Evolutionary conservation across 2,888 invertebrate genomes (phyloP).

Genomic region (Tupiocoris notatus): DNA sequence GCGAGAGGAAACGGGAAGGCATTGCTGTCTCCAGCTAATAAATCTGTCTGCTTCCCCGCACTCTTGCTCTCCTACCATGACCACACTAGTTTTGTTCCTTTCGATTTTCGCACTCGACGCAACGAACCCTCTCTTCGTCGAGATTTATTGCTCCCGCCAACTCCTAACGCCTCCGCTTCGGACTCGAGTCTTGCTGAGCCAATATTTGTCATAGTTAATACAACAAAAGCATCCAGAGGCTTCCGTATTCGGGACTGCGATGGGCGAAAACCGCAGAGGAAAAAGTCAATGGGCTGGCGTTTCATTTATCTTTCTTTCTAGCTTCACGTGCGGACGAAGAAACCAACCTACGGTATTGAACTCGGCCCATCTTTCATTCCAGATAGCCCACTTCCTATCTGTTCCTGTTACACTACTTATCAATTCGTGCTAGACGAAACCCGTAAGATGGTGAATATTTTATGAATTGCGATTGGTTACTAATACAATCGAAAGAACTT

Average conservation of each 20-base stretch:
- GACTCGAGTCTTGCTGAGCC: constrained; percentile 20
- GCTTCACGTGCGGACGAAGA: not conserved
- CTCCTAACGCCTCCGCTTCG: not conserved
- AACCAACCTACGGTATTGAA: not conserved
- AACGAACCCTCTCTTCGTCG: not conserved
- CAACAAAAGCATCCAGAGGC: constrained; percentile 26
- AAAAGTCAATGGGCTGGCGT: constrained; percentile 32
- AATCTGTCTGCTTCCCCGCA: not conserved
- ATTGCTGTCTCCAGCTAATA: not conserved
- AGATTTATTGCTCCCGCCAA: not conserved
- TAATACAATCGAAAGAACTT: too few relatives aligned
- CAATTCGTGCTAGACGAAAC: too few relatives aligned
- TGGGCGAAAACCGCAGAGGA: not conserved
- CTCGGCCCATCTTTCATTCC: not conserved
- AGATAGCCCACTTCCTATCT: not conserved
- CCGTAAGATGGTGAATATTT: too few relatives aligned
- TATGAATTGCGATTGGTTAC: too few relatives aligned
- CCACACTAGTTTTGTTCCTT: not conserved
- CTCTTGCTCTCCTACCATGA: too few relatives aligned
- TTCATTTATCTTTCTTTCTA: constrained; percentile 37
- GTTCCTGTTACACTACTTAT: not conserved
- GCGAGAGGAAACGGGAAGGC: not conserved
- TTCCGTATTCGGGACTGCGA: too few relatives aligned
- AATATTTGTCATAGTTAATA: constrained; percentile 41
- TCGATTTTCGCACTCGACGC: not conserved